Percentiles rank a stretch among this genome's conserved stretches.
Evolutionary conservation across 2,113 vertebrate genomes (phyloP).

Genomic region (Carollia perspicillata): DNA sequence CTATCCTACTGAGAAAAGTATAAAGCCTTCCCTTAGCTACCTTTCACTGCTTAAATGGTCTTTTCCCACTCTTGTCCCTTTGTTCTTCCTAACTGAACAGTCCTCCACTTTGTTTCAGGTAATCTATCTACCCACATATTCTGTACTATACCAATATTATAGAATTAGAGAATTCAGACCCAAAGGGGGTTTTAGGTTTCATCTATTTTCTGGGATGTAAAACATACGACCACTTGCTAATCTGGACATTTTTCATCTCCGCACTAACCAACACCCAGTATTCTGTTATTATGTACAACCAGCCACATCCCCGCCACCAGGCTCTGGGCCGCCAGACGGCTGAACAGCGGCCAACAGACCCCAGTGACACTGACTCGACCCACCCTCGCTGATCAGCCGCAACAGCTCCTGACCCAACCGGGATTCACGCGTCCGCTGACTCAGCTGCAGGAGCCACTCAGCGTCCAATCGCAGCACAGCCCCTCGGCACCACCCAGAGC

Average conservation of each 20-base stretch:
- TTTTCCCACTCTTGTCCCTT: background rate
- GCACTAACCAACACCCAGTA: background rate
- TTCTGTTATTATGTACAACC: background rate
- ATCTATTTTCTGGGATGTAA: background rate
- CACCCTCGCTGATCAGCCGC: background rate
- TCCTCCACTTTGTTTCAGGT: background rate
- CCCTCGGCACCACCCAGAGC: background rate
- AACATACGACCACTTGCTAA: background rate
- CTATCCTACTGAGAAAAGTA: background rate
- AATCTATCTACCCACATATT: background rate
- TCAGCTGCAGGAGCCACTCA: background rate
- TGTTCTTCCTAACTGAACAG: background rate
- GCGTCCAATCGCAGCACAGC: background rate
- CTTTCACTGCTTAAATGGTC: background rate
- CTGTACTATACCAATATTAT: background rate
- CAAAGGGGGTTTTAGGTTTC: background rate
- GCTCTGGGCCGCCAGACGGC: background rate
- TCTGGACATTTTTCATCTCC: background rate
- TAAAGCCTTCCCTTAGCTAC: background rate
- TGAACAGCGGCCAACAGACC: background rate
- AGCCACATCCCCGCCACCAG: background rate
- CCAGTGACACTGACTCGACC: background rate
- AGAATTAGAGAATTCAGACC: background rate
- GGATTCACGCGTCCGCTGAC: background rate
- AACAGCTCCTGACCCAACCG: background rate